A percentile compares a stretch with the other conserved stretches of the same genome.
Conservation (phyloP, 2,888 invertebrate species). For the Tenthredo mesomela region DNA sequence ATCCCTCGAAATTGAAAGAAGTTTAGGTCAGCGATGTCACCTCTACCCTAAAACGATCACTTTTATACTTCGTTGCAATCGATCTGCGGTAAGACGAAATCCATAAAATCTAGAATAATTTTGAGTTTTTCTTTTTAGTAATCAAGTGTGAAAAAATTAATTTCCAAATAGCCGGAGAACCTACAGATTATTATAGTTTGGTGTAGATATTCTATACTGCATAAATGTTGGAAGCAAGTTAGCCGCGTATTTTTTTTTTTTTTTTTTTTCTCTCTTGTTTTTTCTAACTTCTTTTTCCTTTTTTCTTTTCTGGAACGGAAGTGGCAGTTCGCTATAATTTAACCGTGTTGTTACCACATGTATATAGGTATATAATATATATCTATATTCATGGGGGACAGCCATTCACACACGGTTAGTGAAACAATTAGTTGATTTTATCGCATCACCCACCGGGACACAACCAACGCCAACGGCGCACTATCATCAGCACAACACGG, state of each 20-base stretch:
- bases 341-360: constrained; percentile 33
- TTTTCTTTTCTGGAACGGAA: constrained; percentile 41
- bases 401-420: constrained; percentile 77
- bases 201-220: neutral
- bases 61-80: no score
- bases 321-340: constrained; percentile 53
- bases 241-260: neutral
- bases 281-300: neutral
- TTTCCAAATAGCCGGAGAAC: neutral
- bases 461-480: constrained; percentile 33
- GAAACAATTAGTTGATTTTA: constrained; percentile 78
- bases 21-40: no score
- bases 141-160: no score
- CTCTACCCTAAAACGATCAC: no score
- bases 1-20: no score
- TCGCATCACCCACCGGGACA: constrained; percentile 68
- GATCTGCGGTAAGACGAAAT: no score
- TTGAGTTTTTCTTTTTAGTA: no score
- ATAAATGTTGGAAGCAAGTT: neutral
- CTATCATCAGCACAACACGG: constrained; percentile 25
- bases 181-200: no score
- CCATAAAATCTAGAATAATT: no score
- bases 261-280: neutral
- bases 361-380: constrained; percentile 19
- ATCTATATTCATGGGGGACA: constrained; percentile 55